Evolutionary conservation across 2,113 vertebrate genomes (phyloP), one percentile per base, ranked within the genome.

Genomic region (Laterallus jamaicensis): DNA sequence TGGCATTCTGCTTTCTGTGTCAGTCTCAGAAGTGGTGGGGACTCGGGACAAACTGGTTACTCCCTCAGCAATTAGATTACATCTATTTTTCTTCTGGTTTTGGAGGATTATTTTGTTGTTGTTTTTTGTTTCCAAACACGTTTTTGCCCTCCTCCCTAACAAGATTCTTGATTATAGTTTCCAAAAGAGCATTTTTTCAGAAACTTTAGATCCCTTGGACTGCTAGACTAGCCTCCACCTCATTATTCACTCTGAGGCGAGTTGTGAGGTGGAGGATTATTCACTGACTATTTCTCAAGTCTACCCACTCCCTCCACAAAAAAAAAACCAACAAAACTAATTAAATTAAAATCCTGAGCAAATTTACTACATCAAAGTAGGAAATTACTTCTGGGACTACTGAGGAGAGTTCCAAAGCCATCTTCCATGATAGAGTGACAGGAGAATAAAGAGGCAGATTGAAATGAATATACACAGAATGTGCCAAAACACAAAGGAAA

Each of bases 241-340:
- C 12, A 1, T 4, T 62, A 58, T 44, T 44, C 42, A 44, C 42
- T 44, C 42, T 44, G 42, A 44, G 17, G 17, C 18, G 44, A 47
- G 19, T 18, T 47, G 17, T 47, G 44, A 47, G 44, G 2, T 17
- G 9, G 69, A 29, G 10, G 14, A 54, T 69, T 81, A 26, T 56
- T 84, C 66, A 62, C 31, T 13, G 14, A 5, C 35, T 12, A 17
- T 50, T 79, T 87, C 37, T 71, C n/a, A 75, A 35, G 29, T 77
- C 15, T 64, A 2, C 2, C 14, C 7, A 8, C 5, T 0, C 2
- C 7, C 2, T 5, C 2, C 3, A 19, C 3, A 37, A 6, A n/a
- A 59, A 10, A 18, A 28, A 54, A 52, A 52, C 6, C 6, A 35
- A 35, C 35, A 52, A 52, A 37, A 29, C 7, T 39, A 44, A 49